Evolutionary conservation across 2,888 invertebrate genomes (phyloP).

Genomic region (Chaetogeoica ovagalla): DNA sequence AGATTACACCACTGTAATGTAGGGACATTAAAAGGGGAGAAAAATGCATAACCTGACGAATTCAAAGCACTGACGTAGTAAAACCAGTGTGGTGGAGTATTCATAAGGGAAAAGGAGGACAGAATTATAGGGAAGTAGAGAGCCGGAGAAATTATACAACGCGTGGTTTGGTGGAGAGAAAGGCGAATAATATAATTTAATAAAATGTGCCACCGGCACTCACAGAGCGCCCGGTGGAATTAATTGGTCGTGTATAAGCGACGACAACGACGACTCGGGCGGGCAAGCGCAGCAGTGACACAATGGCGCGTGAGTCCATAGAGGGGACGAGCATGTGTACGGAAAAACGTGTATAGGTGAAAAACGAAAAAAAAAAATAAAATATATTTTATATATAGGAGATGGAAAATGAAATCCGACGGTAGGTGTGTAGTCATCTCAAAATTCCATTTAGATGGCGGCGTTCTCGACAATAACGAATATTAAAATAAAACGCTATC

Average conservation of each 20-base stretch:
- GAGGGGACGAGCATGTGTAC: not conserved
- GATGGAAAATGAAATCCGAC: not conserved
- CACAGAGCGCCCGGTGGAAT: not conserved
- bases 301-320: too few relatives aligned
- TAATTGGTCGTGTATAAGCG: not conserved
- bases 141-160: not conserved
- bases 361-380: too few relatives aligned
- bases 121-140: not conserved
- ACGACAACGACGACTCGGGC: not conserved
- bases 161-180: not conserved
- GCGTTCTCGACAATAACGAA: not conserved
- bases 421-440: not conserved
- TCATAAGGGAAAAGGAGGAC: not conserved
- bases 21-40: not conserved
- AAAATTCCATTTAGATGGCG: too few relatives aligned
- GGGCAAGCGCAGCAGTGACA: not conserved
- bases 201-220: conserved; percentile 23
- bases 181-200: conserved; percentile 8
- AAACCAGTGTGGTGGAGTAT: not conserved
- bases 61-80: not conserved
- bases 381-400: not conserved
- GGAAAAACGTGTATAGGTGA: not conserved
- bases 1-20: too few relatives aligned
- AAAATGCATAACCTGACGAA: not conserved
- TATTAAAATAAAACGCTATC: not conserved